These are phyloP conservation scores for Sebastes aleutianus DNA, from an alignment of 2,797 vertebrate species.

Conservation along the genomic window DNA sequence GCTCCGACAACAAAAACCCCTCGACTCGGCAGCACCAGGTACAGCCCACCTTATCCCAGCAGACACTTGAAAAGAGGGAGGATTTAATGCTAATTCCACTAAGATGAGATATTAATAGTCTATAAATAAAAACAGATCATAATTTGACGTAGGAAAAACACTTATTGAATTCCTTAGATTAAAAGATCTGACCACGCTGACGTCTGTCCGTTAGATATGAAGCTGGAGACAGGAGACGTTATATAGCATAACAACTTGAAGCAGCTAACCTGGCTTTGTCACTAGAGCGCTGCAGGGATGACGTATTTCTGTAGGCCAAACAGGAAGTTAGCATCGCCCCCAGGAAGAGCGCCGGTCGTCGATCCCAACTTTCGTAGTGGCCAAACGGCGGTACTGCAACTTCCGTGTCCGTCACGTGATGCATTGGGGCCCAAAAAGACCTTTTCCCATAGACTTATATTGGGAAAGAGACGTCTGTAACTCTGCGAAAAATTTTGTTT, in stretches of 20 bases:
- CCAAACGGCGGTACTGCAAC: no score
- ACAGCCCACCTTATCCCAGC: conserved; percentile 31
- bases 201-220: neutral
- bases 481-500: rapidly evolving
- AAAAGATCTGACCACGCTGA: neutral
- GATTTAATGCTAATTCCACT: conserved; percentile 27
- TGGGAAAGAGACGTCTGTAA: no score
- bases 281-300: no score
- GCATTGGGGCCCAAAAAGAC: rapidly evolving
- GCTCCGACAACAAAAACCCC: conserved; percentile 56
- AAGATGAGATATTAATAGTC: neutral
- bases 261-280: no score
- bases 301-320: no score
- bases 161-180: neutral
- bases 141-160: neutral
- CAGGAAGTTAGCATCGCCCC: no score
- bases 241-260: no score
- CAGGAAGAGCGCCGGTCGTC: no score
- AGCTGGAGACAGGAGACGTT: neutral
- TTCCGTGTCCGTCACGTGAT: no score
- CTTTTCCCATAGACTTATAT: no score
- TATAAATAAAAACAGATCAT: neutral
- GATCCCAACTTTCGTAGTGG: no score
- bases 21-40: conserved; percentile 48
- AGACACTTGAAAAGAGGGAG: conserved; percentile 33